phyloP scores from a whole-genome alignment of 2,113 vertebrate genomes.

The Paracanthobrama guichenoti region DNA sequence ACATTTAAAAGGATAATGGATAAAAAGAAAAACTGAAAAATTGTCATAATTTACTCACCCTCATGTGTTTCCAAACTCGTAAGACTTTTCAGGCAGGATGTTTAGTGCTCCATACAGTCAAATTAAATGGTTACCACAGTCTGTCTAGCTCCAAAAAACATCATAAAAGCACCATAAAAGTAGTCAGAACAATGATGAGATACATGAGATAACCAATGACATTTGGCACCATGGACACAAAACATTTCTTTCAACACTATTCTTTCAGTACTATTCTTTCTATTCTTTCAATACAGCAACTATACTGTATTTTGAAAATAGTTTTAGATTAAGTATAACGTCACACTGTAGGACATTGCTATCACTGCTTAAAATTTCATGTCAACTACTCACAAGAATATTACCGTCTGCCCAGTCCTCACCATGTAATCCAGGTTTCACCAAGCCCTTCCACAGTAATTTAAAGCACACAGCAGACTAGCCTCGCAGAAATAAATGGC shows the following conservation, averaged over 20 bases:
- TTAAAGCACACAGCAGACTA: constrained; percentile 23
- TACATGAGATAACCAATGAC: neutral
- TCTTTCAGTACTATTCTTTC: neutral
- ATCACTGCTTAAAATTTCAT: neutral
- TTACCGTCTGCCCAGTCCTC: neutral
- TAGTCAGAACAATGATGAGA: neutral
- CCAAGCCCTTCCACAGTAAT: constrained; percentile 8
- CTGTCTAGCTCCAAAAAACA: neutral
- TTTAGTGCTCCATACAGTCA: neutral
- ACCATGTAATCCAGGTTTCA: constrained; percentile 17
- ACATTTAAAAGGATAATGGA: neutral
- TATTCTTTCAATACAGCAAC: neutral
- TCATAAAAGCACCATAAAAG: neutral
- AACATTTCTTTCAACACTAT: no score
- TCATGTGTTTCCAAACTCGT: neutral
- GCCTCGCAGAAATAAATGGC: constrained; percentile 36
- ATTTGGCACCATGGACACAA: neutral
- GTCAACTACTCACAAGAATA: neutral
- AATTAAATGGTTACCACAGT: neutral
- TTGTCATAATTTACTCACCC: neutral
- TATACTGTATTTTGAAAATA: neutral
- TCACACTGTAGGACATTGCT: neutral
- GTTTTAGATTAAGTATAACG: neutral
- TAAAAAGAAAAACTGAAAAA: no score
- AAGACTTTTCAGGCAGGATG: neutral